A percentile compares a stretch with the other conserved stretches of the same genome.
Conservation (phyloP, 2,797 vertebrate genomes). For the Acrossocheilus fasciatus region DNA sequence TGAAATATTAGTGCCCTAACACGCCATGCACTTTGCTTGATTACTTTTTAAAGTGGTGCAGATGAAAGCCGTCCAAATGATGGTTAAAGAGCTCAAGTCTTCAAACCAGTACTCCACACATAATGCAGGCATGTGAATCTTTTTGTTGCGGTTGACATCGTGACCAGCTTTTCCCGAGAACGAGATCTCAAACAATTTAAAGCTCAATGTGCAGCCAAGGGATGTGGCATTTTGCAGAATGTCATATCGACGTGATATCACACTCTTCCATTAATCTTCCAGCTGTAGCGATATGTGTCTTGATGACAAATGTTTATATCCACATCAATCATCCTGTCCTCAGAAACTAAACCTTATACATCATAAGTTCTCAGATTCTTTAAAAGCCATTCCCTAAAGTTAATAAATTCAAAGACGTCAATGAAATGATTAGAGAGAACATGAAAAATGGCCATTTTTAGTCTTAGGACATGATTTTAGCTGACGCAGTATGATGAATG, state of each 20-base stretch:
- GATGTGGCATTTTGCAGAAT: conserved; percentile 52
- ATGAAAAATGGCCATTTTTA: conserved; percentile 53
- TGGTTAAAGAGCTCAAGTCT: conserved; percentile 16
- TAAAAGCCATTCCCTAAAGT: conserved; percentile 30
- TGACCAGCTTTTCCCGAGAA: not conserved
- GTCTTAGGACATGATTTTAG: conserved; percentile 40
- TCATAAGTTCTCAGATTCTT: conserved; percentile 43
- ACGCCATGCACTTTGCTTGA: not conserved
- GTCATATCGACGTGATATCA: conserved; percentile 23
- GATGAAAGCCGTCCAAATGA: not conserved
- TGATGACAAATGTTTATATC: conserved; percentile 39
- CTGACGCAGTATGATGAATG: conserved; percentile 43
- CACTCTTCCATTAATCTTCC: conserved; percentile 34
- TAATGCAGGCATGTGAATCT: not conserved
- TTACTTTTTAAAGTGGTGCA: not conserved
- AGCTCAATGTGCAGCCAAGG: not conserved
- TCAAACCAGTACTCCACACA: not conserved
- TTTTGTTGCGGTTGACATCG: not conserved
- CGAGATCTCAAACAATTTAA: conserved; percentile 17
- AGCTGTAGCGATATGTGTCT: conserved; percentile 22
- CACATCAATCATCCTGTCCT: conserved; percentile 42
- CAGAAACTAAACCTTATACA: conserved; percentile 39
- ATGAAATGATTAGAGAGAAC: conserved; percentile 44
- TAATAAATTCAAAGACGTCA: conserved; percentile 53
- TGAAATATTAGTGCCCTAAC: not conserved